Conservation (phyloP, 2,113 vertebrate species). For the Azemiops feae region DNA sequence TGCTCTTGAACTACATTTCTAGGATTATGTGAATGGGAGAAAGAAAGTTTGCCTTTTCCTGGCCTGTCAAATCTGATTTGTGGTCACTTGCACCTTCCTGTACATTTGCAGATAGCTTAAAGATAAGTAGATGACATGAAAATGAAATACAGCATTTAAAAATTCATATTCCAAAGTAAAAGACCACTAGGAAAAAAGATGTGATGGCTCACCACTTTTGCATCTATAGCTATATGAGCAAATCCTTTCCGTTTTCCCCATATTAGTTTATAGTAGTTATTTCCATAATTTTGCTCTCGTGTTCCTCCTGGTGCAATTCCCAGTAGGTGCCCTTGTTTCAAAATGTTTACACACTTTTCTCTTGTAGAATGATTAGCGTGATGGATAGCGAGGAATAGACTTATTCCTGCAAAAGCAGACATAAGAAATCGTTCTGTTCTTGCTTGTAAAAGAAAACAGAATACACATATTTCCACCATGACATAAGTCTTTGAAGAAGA, state of each 20-base stretch:
- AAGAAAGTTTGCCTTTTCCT: background rate
- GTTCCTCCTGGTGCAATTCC: background rate
- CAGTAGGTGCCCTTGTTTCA: background rate
- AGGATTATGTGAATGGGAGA: background rate
- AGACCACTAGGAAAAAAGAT: background rate
- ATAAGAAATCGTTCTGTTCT: background rate
- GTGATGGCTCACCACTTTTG: background rate
- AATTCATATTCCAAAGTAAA: background rate
- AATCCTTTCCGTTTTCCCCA: background rate
- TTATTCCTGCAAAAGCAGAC: background rate
- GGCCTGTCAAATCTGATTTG: background rate
- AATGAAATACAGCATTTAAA: background rate
- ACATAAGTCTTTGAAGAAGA: background rate
- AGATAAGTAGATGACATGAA: background rate
- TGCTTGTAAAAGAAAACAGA: background rate
- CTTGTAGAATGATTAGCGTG: background rate
- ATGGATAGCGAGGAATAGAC: background rate
- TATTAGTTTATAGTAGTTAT: background rate
- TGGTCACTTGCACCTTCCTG: background rate
- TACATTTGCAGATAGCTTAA: background rate
- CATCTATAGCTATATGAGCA: constrained; percentile 5
- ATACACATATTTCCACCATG: background rate
- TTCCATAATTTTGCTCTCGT: constrained; percentile 5
- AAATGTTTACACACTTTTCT: background rate
- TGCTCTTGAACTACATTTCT: too few species aligned